Base-by-base conservation (phyloP, 2,888 invertebrate species). In the Pemphredon lugubris region DNA sequence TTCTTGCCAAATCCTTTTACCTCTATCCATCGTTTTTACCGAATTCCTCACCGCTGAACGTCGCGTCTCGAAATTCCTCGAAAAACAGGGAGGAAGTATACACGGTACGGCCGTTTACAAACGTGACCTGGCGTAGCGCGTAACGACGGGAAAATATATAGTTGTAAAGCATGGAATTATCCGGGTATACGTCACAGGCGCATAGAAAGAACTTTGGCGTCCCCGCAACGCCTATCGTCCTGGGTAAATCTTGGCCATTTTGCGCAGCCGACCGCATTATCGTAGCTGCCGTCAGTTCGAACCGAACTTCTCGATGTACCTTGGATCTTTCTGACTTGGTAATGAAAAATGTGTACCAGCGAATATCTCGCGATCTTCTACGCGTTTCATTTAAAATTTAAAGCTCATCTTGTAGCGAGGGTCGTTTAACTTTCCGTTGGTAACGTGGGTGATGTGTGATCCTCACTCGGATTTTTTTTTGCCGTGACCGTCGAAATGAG, bases 191-290 rank as follows among this genome's bases (percentile, higher is more conserved):
- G 16, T 1, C 4, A 18, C 1, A 4, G 16, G 14, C 6, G 32
- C 53, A 40, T 40, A 45, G 51, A 30, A 42, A 53, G 20, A 42
- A 3, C 42, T 48, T 48, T 42, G 50, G 16, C 37, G 42, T 16
- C 11, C 14, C 45, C 44, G 2, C 20, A 54, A 59, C 32, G 34
- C 32, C 50, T 67, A 67, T 67, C 60, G 60, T 60, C 30, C 20
- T 11, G 3, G 23, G 50, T 70, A 60, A 50, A 67, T 67, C 42
- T 50, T 55, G 23, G 13, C 39, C 18, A 30, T 60, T 51, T 66
- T 67, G 67, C 45, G 21, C 11, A 32, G 16, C 23, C 18, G n/a
- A n/a, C 20, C 14, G 13, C 30, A 26, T 61, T 71, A 70, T 59
- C 59, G 42, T 32, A 34, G 9, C 14, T 18, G 42, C 23, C 42